A percentile compares a stretch with the other conserved stretches of the same genome.
Evolutionary conservation across 2,113 vertebrate genomes (phyloP).

Genomic region (Pseudopodoces humilis): DNA sequence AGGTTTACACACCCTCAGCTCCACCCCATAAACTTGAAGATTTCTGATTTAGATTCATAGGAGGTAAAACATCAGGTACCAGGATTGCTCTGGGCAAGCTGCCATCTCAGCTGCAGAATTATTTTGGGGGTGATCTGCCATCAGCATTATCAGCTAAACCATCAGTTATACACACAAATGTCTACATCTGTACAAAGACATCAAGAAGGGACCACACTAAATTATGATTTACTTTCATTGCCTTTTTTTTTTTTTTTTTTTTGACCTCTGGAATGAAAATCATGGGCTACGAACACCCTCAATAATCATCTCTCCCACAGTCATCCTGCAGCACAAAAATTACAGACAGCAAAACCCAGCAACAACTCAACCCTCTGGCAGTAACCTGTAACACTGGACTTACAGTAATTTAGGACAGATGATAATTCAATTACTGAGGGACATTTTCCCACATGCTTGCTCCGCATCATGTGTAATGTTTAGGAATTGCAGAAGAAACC

Average conservation of each 20-base stretch:
- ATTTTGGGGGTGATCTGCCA: conserved; percentile 16
- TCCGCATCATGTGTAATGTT: background rate
- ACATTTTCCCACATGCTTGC: background rate
- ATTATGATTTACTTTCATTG: conserved; percentile 24
- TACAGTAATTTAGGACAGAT: background rate
- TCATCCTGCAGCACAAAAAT: background rate
- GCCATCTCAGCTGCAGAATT: conserved; percentile 2
- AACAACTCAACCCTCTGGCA: background rate
- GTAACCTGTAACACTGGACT: background rate
- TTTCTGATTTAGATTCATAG: conserved; percentile 24
- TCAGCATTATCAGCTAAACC: conserved; percentile 30
- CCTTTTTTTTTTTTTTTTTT: background rate
- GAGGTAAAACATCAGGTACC: conserved; percentile 10
- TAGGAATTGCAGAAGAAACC: background rate
- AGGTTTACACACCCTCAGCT: background rate
- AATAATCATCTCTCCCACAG: background rate
- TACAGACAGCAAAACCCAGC: background rate
- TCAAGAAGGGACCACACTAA: background rate
- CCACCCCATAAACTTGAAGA: background rate
- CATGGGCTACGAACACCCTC: background rate
- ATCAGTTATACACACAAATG: conserved; percentile 24
- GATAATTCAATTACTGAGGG: background rate
- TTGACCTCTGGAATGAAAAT: conserved; percentile 33
- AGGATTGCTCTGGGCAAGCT: background rate
- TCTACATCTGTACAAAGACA: background rate